A percentile compares a stretch with the other conserved stretches of the same genome.
These are phyloP conservation scores for Apodemia duryi DNA, from an alignment of 2,888 invertebrate genomes.

Conservation along the genomic window DNA sequence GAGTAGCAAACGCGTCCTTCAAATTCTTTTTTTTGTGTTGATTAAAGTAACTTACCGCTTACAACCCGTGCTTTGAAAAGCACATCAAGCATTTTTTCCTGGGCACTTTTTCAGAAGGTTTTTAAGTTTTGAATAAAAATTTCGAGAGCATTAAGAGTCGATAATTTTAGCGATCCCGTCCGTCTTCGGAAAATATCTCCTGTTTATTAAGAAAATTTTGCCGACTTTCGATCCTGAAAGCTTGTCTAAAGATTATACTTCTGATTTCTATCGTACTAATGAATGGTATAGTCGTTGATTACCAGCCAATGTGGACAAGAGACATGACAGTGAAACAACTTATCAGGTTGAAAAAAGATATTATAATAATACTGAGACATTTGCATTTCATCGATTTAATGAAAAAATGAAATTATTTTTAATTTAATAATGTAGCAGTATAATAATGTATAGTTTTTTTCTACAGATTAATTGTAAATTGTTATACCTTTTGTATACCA, in stretches of 20 bases:
- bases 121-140: conserved; percentile 90
- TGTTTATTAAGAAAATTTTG: conserved; percentile 91
- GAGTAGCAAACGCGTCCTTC: too few relatives aligned
- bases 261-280: conserved; percentile 93
- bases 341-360: conserved; percentile 96
- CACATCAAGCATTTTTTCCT: too few relatives aligned
- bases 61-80: too few relatives aligned
- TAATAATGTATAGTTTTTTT: too few relatives aligned
- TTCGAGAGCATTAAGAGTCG: conserved; percentile 94
- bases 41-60: too few relatives aligned
- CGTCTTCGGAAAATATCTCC: conserved; percentile 96
- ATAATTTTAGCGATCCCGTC: conserved; percentile 97
- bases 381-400: conserved; percentile 89
- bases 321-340: conserved; percentile 95
- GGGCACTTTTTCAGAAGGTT: too few relatives aligned
- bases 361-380: conserved; percentile 96
- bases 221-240: conserved; percentile 89
- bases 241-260: conserved; percentile 91
- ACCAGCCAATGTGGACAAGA: conserved; percentile 89
- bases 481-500: too few relatives aligned
- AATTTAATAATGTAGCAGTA: too few relatives aligned
- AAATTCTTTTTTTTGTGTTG: too few relatives aligned
- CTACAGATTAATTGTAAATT: too few relatives aligned
- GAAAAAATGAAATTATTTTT: too few relatives aligned
- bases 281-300: conserved; percentile 96